Percentiles rank a stretch among this genome's conserved stretches.
phyloP scores from a whole-genome alignment of 2,113 vertebrate species.

The Rallus limicola region DNA sequence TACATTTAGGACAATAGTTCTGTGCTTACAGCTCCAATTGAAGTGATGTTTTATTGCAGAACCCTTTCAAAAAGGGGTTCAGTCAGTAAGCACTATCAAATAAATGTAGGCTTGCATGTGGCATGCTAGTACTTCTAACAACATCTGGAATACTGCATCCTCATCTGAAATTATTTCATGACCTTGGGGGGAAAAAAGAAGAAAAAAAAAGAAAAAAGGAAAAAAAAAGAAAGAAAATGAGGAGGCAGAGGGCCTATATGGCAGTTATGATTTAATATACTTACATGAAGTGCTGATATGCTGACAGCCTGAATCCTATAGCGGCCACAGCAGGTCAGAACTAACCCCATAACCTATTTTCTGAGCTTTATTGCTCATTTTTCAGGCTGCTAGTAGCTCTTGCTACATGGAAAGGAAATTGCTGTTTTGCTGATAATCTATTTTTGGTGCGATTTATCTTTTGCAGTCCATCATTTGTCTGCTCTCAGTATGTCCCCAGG shows the following conservation, averaged over 20 bases:
- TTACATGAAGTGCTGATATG: not conserved
- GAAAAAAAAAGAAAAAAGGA: not conserved
- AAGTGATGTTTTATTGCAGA: not conserved
- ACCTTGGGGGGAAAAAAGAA: not conserved
- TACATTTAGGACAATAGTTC: not conserved
- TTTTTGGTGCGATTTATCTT: constrained; percentile 8
- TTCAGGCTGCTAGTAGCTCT: not conserved
- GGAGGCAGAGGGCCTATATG: not conserved
- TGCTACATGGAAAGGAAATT: constrained; percentile 29
- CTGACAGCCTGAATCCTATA: not conserved
- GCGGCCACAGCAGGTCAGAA: not conserved
- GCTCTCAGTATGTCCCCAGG: not conserved
- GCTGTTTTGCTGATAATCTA: not conserved
- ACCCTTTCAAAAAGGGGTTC: not conserved
- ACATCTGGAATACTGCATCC: not conserved
- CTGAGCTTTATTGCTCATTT: constrained; percentile 28
- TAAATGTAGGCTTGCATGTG: not conserved
- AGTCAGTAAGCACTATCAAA: not conserved
- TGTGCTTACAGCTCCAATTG: not conserved
- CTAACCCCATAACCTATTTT: constrained; percentile 13
- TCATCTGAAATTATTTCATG: not conserved
- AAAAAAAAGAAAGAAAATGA: not conserved
- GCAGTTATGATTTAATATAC: not conserved
- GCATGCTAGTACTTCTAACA: not conserved
- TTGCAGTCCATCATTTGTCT: not conserved